Base-by-base conservation (phyloP, 2,888 invertebrate species). In the Blomia tropicalis region DNA sequence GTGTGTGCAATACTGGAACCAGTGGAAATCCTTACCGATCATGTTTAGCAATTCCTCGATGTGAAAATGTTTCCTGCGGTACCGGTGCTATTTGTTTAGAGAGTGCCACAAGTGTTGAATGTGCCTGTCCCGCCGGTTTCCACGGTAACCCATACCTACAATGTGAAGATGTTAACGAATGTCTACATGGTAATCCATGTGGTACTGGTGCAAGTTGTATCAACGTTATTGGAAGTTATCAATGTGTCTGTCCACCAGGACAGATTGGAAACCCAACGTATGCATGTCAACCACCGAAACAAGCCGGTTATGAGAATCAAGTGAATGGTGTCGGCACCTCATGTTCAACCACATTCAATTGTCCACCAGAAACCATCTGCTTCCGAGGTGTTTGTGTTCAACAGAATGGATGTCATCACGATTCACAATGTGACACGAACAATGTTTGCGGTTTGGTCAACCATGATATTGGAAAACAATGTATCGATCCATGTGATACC, bases 21-120 rank as follows among this genome's bases (percentile, higher is more conserved):
- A 82, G 79, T 59, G 91, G 91, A 66, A 91, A 91, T 76, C 90
- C 91, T 0, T 90, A 90, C 71, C 82, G 81, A 69, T 81, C 82
- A 58, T 91, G 91, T 72, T 80, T 66, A 23, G 62, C 66, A 19
- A 65, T 63, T 36, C 67, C 65, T 4, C 63, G 66, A 43, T 68
- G 68, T 58, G 62, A 58, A 31, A 67, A 64, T 22, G 64, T 63
- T 54, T 58, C 63, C 5, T 90, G 90, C 71, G 89, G 89, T 3
- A 72, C 74, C 2, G 83, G 84, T 70, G 87, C 89, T 1, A 82
- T 84, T 68, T 91, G 91, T 70, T 81, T 81, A 69, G 82, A 86
- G 70, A 79, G 79, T 66, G 82, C 82, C 66, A 81, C 82, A 56
- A 67, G 71, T 25, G 80, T 87, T 7, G 84, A 85, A 72, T 91